These are phyloP conservation scores for Thamnaconus septentrionalis DNA, from an alignment of 2,113 vertebrate genomes.

Conservation along the genomic window DNA sequence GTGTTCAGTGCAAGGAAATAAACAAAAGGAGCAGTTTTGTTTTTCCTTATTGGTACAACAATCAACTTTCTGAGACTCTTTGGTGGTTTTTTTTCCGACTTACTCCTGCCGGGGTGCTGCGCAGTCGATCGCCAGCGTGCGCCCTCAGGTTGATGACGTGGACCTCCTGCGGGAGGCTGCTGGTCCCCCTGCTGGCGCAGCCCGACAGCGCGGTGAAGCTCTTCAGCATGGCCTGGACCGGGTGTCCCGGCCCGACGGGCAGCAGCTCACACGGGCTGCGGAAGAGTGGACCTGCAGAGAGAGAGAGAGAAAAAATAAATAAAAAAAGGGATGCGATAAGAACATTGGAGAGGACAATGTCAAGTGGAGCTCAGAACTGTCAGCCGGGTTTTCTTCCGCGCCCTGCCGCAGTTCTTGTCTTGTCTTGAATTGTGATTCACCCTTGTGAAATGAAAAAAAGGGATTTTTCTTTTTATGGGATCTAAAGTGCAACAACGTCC, in stretches of 20 bases:
- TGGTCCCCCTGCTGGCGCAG: constrained; percentile 90
- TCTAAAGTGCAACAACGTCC: no score
- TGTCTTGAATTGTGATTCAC: no score
- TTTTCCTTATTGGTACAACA: no score
- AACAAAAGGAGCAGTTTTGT: constrained; percentile 27
- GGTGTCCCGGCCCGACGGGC: constrained; percentile 84
- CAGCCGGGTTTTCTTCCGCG: no score
- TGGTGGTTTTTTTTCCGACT: constrained; percentile 44
- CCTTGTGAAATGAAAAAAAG: no score
- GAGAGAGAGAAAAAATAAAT: background rate
- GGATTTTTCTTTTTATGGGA: no score
- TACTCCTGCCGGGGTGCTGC: constrained; percentile 79
- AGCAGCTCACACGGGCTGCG: constrained; percentile 80
- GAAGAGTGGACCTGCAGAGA: constrained; percentile 78
- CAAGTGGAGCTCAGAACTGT: no score
- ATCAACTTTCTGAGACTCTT: no score
- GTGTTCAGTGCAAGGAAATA: no score
- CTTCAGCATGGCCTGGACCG: constrained; percentile 87
- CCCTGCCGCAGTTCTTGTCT: no score
- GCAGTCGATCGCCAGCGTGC: constrained; percentile 60
- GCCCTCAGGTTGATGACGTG: constrained; percentile 90
- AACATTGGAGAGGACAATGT: no score
- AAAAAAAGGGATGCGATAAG: no score
- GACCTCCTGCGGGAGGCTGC: constrained; percentile 84
- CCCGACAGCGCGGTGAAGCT: constrained; percentile 89